Percentiles rank a stretch among this genome's conserved stretches.
Evolutionary conservation across 2,797 vertebrate genomes (phyloP).

Genomic region (Helostoma temminkii): DNA sequence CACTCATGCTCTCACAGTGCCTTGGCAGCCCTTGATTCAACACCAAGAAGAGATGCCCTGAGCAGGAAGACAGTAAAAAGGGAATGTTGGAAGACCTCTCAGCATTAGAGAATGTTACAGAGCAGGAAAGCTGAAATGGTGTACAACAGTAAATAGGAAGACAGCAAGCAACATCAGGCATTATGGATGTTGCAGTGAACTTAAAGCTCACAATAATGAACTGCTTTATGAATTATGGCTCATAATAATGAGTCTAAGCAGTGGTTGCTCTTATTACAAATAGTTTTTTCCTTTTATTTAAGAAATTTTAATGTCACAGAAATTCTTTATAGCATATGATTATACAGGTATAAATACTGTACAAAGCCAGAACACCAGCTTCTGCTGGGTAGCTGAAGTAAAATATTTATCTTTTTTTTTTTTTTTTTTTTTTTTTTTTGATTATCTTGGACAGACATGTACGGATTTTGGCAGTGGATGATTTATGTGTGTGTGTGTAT

Average conservation of each 20-base stretch:
- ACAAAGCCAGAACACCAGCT: constrained; percentile 87
- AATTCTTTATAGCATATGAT: constrained; percentile 86
- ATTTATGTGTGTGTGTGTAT: constrained; percentile 37
- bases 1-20: constrained; percentile 67
- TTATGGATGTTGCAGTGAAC: constrained; percentile 68
- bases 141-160: constrained; percentile 36
- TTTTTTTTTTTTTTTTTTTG: constrained; percentile 43
- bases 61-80: constrained; percentile 75
- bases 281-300: constrained; percentile 82
- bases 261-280: constrained; percentile 78
- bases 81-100: constrained; percentile 71
- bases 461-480: constrained; percentile 64
- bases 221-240: constrained; percentile 86
- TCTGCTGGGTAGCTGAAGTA: constrained; percentile 85
- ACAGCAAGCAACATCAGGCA: constrained; percentile 51
- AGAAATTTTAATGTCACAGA: constrained; percentile 86
- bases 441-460: constrained; percentile 67
- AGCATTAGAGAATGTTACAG: constrained; percentile 61
- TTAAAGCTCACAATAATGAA: constrained; percentile 73
- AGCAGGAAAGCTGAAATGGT: constrained; percentile 57
- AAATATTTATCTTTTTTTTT: constrained; percentile 83
- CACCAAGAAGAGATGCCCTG: constrained; percentile 50
- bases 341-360: constrained; percentile 87
- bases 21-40: constrained; percentile 66
- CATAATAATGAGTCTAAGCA: constrained; percentile 80